phyloP scores from a whole-genome alignment of 2,888 invertebrate species.

The Sesamia inferens region DNA sequence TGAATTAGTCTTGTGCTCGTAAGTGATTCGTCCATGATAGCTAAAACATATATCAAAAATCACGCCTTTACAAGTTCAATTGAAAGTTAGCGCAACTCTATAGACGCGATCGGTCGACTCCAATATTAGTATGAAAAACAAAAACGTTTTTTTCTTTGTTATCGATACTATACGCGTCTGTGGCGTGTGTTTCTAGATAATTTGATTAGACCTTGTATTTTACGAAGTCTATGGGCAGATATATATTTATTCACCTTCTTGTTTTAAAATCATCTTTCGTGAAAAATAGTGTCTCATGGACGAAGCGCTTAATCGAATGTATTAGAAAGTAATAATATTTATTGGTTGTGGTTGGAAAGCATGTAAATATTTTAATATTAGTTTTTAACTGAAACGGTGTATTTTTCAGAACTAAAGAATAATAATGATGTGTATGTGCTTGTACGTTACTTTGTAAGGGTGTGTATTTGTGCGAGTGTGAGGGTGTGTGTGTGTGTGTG shows the following conservation, averaged over 20 bases:
- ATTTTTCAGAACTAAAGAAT: constrained; percentile 3
- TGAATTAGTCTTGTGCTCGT: constrained; percentile 1
- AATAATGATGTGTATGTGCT: no score
- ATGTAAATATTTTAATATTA: constrained; percentile 24
- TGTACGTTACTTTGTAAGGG: no score
- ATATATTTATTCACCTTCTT: not conserved
- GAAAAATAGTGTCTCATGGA: not conserved
- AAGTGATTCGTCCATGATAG: not conserved
- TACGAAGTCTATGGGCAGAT: not conserved
- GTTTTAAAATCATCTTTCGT: not conserved
- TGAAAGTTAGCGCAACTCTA: not conserved
- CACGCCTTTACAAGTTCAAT: not conserved
- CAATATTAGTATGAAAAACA: no score
- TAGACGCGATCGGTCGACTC: no score
- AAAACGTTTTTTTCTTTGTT: no score
- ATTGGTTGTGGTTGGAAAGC: constrained; percentile 41
- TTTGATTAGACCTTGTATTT: not conserved
- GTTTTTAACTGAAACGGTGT: not conserved
- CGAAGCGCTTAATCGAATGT: not conserved
- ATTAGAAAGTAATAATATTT: constrained; percentile 8
- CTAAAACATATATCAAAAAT: not conserved
- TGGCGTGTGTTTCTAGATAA: not conserved
- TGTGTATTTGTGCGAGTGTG: no score
- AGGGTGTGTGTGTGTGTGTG: no score
- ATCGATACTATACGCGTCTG: not conserved